Evolutionary conservation across 2,113 vertebrate genomes (phyloP).

Genomic region (Anseranas semipalmata): DNA sequence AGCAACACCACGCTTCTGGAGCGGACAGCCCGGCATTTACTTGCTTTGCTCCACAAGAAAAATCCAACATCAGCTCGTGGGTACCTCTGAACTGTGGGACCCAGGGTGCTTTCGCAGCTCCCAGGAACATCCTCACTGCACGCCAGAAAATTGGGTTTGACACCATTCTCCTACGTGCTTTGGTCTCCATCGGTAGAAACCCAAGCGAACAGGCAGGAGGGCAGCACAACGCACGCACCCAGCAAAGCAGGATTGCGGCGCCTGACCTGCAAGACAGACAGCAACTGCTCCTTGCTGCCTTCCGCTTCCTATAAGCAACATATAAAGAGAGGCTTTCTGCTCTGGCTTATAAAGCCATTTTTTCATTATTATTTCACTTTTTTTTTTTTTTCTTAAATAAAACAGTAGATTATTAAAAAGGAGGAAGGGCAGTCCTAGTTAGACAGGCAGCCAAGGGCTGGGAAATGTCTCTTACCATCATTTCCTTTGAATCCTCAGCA

Average conservation of each 20-base stretch:
- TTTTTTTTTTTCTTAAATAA: neutral
- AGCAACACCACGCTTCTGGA: neutral
- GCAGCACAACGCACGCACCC: neutral
- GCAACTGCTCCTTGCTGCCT: neutral
- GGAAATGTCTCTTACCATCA: neutral
- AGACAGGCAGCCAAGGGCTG: neutral
- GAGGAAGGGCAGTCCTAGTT: neutral
- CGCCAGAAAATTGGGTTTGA: conserved; percentile 31
- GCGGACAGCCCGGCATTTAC: neutral
- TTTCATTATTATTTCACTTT: neutral
- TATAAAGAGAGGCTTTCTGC: neutral
- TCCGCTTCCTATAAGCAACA: neutral
- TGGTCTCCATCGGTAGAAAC: conserved; percentile 24
- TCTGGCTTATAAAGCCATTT: neutral
- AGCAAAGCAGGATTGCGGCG: neutral
- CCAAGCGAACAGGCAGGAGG: neutral
- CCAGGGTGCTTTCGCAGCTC: neutral
- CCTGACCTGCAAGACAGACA: neutral
- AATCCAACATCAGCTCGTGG: neutral
- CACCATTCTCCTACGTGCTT: neutral
- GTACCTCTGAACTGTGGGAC: neutral
- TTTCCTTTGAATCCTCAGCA: neutral
- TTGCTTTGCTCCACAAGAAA: neutral
- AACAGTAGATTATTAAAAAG: neutral
- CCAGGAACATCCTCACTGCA: neutral